Percentiles rank a stretch among this genome's conserved stretches.
Evolutionary conservation across 2,113 vertebrate species (phyloP).

Genomic region (Falcunculus frontatus): DNA sequence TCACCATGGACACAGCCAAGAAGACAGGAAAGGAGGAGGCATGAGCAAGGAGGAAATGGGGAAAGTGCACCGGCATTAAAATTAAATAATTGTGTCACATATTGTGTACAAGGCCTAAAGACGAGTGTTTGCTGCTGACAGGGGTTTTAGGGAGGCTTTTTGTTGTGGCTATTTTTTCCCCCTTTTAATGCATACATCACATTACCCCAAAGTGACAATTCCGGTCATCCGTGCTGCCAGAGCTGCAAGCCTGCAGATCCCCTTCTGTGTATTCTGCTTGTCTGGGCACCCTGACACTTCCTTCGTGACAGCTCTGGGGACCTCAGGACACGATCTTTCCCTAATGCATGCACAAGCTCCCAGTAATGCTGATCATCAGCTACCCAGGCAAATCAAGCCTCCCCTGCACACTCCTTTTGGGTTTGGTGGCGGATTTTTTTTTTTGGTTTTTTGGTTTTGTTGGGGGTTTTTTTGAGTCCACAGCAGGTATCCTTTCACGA

Average conservation of each 20-base stretch:
- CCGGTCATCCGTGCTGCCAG: background rate
- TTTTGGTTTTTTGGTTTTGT: no score
- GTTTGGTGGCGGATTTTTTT: no score
- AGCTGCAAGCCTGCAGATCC: background rate
- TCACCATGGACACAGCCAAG: background rate
- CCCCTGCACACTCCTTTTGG: fast-evolving
- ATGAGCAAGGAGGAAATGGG: background rate
- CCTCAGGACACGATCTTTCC: background rate
- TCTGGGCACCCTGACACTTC: conserved; percentile 39
- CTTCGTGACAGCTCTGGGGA: conserved; percentile 27
- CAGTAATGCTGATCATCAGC: background rate
- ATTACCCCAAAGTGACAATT: conserved; percentile 40
- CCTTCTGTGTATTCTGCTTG: conserved; percentile 52
- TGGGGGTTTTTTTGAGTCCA: background rate
- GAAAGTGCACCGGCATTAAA: background rate
- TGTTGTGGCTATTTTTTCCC: background rate
- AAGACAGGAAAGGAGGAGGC: background rate
- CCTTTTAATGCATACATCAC: conserved; percentile 10
- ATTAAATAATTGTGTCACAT: background rate
- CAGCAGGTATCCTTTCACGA: background rate
- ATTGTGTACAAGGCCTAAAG: background rate
- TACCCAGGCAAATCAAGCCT: background rate
- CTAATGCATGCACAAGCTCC: background rate
- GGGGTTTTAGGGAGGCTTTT: background rate
- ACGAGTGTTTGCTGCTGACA: background rate